Base-by-base conservation (phyloP, 2,888 invertebrate genomes). In the Uloborus plumipes region DNA sequence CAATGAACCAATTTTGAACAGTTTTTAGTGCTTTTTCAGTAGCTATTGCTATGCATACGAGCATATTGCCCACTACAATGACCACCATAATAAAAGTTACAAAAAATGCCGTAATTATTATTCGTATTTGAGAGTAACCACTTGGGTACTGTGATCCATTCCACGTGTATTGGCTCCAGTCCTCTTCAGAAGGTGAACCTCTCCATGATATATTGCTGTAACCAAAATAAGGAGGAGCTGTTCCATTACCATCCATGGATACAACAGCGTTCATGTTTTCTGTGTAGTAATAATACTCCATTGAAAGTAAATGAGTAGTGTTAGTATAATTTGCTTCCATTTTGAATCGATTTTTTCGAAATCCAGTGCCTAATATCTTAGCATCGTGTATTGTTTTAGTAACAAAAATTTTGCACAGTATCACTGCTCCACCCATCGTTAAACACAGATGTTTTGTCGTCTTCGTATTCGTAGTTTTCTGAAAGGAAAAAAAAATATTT, bases 1-100 rank as follows among this genome's bases (percentile, higher is more conserved):
- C 98, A 87, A 98, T 98, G 89, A 98, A 98, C 97, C 97, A 98
- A 89, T 98, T 98, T 89, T 98, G 97, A 86, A 97, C 95, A 87
- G 96, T 96, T 89, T 98, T 98, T 86, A 98, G 90, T 16, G 97
- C 95, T 89, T 97, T 96, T 88, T 98, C 98, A 0, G 96, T 97
- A 86, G 94, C 95, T 87, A 98, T 98, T 66, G 98, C 98, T 85
- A 98, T 96, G 86, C 98, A 97, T 85, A 98, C 98, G 87, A 98
- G 90, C 94, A 97, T 95, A 89, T 98, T 98, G 11, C 98, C 98
- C 59, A 97, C 95, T 55, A 97, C 95, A 84, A 98, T 96, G 88
- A 97, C 94, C 87, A 98, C 95, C 95, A 98, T 97, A 86, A 98
- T 90, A 84, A 97, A 92, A 75, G 97, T 97, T 85, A 97, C 95